Conservation (phyloP, 2,888 invertebrate genomes). For the Caenorhabditis zanzibari region DNA sequence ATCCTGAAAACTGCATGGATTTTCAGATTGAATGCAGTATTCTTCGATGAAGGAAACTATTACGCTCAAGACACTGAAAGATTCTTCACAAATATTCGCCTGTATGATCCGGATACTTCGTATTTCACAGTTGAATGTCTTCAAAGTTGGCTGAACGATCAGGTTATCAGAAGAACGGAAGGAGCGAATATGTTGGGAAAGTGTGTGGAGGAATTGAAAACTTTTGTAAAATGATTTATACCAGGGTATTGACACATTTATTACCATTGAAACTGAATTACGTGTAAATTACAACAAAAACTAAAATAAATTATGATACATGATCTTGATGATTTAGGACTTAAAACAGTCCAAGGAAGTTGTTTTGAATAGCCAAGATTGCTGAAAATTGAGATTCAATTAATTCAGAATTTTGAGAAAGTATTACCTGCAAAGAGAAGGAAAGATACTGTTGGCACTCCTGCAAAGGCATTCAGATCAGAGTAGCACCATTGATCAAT, state of each 20-base stretch:
- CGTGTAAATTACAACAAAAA: neutral
- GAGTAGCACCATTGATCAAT: constrained; percentile 54
- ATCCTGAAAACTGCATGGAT: neutral
- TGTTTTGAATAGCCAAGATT: constrained; percentile 17
- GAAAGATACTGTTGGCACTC: constrained; percentile 11
- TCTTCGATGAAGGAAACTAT: constrained; percentile 30
- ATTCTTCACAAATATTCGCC: constrained; percentile 49
- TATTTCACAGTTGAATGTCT: neutral
- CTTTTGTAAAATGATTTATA: neutral
- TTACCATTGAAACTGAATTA: neutral
- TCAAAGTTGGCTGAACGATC: constrained; percentile 43
- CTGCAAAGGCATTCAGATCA: constrained; percentile 21
- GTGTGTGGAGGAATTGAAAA: constrained; percentile 44
- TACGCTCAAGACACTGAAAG: neutral
- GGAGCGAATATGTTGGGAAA: constrained; percentile 14
- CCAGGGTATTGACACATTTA: neutral
- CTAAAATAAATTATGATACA: neutral
- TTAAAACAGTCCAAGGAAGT: constrained; percentile 28
- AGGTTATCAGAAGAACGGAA: constrained; percentile 32
- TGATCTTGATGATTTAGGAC: neutral
- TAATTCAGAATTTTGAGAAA: too few species aligned
- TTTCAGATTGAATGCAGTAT: constrained; percentile 36
- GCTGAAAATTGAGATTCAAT: constrained; percentile 1
- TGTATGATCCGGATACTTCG: neutral
- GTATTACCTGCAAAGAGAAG: constrained; percentile 22